phyloP scores from a whole-genome alignment of 92 coral and sea anemone genomes.

The Palythoa heliodiscus region DNA sequence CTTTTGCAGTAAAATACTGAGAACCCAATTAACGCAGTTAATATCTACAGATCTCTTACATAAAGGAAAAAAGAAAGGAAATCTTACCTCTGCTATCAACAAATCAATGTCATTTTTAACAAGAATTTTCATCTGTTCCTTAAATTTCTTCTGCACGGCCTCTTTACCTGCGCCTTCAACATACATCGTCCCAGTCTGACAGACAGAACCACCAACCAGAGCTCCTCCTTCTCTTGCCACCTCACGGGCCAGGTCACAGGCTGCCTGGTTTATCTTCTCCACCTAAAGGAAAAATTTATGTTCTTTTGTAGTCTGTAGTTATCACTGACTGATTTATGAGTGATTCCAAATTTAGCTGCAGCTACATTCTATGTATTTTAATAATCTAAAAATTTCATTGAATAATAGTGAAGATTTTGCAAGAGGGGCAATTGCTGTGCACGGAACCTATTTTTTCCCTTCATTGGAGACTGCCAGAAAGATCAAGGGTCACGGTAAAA shows the following conservation, averaged over 20 bases:
- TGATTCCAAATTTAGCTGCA: too few species aligned
- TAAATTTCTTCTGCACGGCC: conserved; percentile 59
- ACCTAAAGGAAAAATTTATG: conserved; percentile 38
- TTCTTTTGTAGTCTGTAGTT: too few species aligned
- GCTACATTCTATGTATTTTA: too few species aligned
- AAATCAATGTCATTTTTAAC: conserved; percentile 64
- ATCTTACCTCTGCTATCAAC: conserved; percentile 78
- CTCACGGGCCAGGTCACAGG: conserved; percentile 69
- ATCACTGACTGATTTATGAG: too few species aligned
- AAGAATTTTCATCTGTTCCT: conserved; percentile 63
- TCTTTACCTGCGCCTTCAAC: conserved; percentile 58
- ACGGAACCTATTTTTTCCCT: neutral
- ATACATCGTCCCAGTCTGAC: conserved; percentile 61
- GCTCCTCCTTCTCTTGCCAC: conserved; percentile 61
- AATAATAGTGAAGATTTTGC: too few species aligned
- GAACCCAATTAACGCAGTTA: too few species aligned
- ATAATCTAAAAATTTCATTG: too few species aligned
- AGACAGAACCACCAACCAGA: conserved; percentile 59
- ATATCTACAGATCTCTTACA: neutral
- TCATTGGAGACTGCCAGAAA: neutral
- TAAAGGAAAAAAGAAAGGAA: neutral
- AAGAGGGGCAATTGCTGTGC: too few species aligned
- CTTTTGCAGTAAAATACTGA: too few species aligned
- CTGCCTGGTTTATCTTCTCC: conserved; percentile 71
- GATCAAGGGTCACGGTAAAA: neutral